Base-by-base conservation (phyloP, 2,888 invertebrate genomes). In the Hirtodrosophila confusa region DNA sequence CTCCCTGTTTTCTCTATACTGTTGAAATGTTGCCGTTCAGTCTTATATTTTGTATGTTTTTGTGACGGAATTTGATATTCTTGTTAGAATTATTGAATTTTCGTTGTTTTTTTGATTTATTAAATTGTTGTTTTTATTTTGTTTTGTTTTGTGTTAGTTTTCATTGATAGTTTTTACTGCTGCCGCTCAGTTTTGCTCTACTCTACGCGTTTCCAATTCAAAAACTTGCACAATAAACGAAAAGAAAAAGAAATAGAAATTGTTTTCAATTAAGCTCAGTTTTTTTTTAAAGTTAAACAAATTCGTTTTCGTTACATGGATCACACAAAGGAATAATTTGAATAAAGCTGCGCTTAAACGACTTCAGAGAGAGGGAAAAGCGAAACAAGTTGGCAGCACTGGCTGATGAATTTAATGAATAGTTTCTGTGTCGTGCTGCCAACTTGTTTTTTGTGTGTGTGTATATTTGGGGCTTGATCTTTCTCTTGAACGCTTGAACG, bases 191-290 rank as follows among this genome's bases (percentile, higher is more conserved):
- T 45, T 54, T 57, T 55, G 56, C 29, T 63, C 65, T 69, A 72
- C 47, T 71, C 58, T 61, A 82, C 65, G 75, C 85, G 82, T 55
- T 75, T 85, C 85, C 85, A 87, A 85, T 80, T 78, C 62, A 70
- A 68, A 76, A 75, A 78, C 76, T 82, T 69, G 65, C 68, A 69
- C 73, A 86, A 68, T 72, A 88, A 84, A 88, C 77, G 84, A 86
- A 88, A 80, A 88, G 86, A 86, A 84, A 84, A 84, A 88, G 88
- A 84, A 84, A 84, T 88, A 86, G 77, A 83, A 88, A 80, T 78
- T 68, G 65, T 69, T 88, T 83, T 85, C 69, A 78, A 87, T 87
- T 75, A 80, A 64, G 68, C 75, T 65, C 31, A 43, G 53, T 75
- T 72, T 27, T 27, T 5, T 17, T 17, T 58, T 49, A 45, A 17